Evolutionary conservation across 2,888 invertebrate genomes (phyloP), one percentile per base, ranked within the genome.

Genomic region (Cheilosia scutellata): DNA sequence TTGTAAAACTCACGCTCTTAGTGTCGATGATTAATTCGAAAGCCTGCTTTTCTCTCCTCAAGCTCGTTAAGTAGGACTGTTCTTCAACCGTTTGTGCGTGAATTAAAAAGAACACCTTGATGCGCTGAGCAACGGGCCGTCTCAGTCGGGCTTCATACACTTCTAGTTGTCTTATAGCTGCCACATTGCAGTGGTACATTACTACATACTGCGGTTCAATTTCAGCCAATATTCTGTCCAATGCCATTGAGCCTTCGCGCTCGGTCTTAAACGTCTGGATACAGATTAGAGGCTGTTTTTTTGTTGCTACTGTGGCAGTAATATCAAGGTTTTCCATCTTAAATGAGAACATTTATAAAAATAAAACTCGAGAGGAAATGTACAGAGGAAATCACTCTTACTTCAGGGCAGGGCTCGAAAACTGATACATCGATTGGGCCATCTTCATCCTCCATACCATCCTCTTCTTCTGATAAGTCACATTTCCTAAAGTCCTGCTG

Each of bases 11-110:
- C 93, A 98, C 98, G 89, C 96, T 96, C 94, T 99, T 99, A 33
- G 97, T 96, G 90, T 96, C 95, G 88, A 99, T 98, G 49, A 99
- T 94, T 88, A 94, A 94, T 90, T 99, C 98, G 92, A 99, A 99
- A 0, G 99, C 97, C 90, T 97, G 95, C 91, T 99, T 99, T 92
- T 99, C 99, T 84, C 96, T 94, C 87, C 97, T 94, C 74, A 99
- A 93, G 0, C 96, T 95, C 0, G 98, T 98, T 42, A 99, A 94
- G 92, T 98, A 99, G 2, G 97, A 95, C 93, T 99, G 99, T 92
- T 99, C 99, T 93, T 99, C 99, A 0, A 98, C 97, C 6, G 99
- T 99, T 82, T 96, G 96, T 9, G 95, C 95, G 91, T 98, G 98
- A 88, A 98, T 95, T 62, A 99, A 91, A 89, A 98, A 98, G 92